Conservation (phyloP, 2,888 invertebrate species). For the Ichneumon xanthorius region DNA sequence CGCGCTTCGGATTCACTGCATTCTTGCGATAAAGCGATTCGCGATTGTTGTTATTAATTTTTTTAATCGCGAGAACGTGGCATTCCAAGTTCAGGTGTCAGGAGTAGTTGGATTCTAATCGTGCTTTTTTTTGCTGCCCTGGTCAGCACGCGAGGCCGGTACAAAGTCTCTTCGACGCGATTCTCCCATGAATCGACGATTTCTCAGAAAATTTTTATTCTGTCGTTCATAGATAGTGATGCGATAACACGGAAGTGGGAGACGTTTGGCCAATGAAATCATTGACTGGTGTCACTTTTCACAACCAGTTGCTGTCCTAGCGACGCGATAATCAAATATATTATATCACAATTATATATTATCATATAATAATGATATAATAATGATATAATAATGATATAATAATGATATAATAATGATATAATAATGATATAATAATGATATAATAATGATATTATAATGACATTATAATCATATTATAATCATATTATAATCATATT, state of each 20-base stretch:
- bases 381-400: too few species aligned
- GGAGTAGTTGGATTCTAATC: background rate
- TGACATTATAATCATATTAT: too few species aligned
- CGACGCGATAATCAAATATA: too few species aligned
- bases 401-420: too few species aligned
- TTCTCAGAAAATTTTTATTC: background rate
- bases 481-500: too few species aligned
- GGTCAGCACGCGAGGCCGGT: background rate
- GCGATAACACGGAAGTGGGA: background rate
- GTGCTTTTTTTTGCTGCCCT: constrained; percentile 9
- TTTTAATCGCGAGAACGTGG: background rate
- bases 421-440: too few species aligned
- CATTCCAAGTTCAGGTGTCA: constrained; percentile 2
- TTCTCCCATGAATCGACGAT: background rate
- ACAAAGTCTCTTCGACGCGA: constrained; percentile 4
- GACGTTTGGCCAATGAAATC: too few species aligned
- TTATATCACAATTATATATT: background rate
- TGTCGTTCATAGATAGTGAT: background rate
- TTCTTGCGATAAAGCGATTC: background rate
- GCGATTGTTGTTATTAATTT: background rate
- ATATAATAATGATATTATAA: too few species aligned
- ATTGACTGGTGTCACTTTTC: background rate
- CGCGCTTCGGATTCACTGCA: background rate
- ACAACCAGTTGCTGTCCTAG: background rate
- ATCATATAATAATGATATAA: background rate